phyloP scores from a whole-genome alignment of 1,140 invertebrate genomes.

The Drosophila tropicalis region DNA sequence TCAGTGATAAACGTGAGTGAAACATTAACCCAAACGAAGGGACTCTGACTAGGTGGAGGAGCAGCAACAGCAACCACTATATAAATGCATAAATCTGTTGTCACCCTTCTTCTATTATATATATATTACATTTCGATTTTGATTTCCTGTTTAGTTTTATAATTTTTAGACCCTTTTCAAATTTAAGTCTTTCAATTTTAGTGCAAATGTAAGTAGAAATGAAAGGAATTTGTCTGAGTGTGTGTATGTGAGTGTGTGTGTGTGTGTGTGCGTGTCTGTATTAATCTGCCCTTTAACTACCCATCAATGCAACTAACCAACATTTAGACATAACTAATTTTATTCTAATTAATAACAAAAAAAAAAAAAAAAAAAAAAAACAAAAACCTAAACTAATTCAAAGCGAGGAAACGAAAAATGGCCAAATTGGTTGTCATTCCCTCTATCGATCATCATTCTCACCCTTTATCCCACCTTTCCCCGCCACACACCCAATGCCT shows the following conservation, averaged over 20 bases:
- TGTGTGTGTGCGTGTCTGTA: not conserved
- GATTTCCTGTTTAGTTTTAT: not conserved
- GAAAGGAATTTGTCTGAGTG: not conserved
- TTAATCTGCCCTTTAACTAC: constrained; percentile 7
- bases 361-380: not conserved
- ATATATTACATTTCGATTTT: not conserved
- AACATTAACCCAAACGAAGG: constrained; percentile 1
- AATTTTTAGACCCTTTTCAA: not conserved
- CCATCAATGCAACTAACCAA: constrained; percentile 58
- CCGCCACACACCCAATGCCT: constrained; percentile 36
- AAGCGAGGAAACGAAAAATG: not conserved
- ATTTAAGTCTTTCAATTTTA: constrained; percentile 1
- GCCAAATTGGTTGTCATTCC: not conserved
- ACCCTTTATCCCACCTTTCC: not conserved
- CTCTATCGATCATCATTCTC: not conserved
- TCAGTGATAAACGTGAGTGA: constrained; percentile 59
- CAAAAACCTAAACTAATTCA: not conserved
- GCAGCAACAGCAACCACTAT: not conserved
- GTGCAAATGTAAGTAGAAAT: constrained; percentile 1
- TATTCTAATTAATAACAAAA: constrained; percentile 3
- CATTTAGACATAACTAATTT: constrained; percentile 45
- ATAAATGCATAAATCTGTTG: not conserved
- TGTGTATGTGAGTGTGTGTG: not conserved
- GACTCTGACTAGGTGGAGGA: not conserved
- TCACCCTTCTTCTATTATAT: constrained; percentile 9